Evolutionary conservation across 2,888 invertebrate genomes (phyloP).

Genomic region (Pseudococcus longispinus): DNA sequence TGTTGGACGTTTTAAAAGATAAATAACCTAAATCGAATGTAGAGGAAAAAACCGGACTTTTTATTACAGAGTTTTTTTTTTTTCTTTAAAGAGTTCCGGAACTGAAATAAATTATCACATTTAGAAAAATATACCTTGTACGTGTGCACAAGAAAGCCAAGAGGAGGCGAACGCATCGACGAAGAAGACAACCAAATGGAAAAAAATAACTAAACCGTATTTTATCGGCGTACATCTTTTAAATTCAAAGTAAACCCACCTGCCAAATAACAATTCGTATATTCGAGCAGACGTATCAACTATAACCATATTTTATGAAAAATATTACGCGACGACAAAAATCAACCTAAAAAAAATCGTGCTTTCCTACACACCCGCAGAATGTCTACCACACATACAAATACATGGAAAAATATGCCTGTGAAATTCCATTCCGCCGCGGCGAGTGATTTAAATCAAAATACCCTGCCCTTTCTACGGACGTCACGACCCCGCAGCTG

Average conservation of each 20-base stretch:
- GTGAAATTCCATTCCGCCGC: not conserved
- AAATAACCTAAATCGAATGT: slow-evolving; percentile 19
- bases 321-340: slow-evolving; percentile 10
- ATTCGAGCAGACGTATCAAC: not conserved
- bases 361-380: not conserved
- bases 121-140: slow-evolving; percentile 8
- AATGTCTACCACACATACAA: not conserved
- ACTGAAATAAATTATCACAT: slow-evolving; percentile 31
- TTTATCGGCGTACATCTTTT: slow-evolving; percentile 4
- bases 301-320: slow-evolving; percentile 28
- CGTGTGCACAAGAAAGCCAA: not conserved
- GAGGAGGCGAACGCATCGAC: not conserved
- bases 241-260: slow-evolving; percentile 34
- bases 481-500: not conserved
- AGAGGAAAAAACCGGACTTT: slow-evolving; percentile 21
- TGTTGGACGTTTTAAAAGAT: slow-evolving; percentile 19
- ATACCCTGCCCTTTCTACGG: not conserved
- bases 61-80: slow-evolving; percentile 4
- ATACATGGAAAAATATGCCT: not conserved
- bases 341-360: not conserved
- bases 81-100: slow-evolving; percentile 16
- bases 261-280: slow-evolving; percentile 36
- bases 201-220: not conserved
- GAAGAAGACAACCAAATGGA: not conserved
- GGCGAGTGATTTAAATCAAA: not conserved